phyloP scores from a whole-genome alignment of 2,797 vertebrate genomes.

The Gambelia wislizenii region DNA sequence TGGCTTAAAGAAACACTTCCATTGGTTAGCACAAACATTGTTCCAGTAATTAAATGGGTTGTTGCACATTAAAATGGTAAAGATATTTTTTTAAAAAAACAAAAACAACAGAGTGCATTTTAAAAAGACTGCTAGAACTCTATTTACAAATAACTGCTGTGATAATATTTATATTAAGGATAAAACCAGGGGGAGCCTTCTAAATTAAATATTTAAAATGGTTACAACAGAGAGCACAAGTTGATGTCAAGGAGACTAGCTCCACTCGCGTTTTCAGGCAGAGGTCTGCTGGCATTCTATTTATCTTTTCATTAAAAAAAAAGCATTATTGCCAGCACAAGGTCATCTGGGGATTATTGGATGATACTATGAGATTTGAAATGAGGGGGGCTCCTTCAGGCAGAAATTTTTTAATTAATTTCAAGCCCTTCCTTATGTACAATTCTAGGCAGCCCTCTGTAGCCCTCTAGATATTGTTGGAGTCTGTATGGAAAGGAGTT shows the following conservation, averaged over 20 bases:
- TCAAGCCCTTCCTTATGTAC: background rate
- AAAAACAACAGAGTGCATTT: background rate
- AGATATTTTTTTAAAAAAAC: too few species aligned
- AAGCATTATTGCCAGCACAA: background rate
- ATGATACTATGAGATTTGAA: too few species aligned
- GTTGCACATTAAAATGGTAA: slow-evolving; percentile 21
- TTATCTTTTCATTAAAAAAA: background rate
- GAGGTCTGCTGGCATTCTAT: background rate
- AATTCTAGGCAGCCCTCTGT: background rate
- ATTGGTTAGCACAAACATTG: slow-evolving; percentile 14
- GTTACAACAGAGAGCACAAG: background rate
- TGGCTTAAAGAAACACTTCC: background rate
- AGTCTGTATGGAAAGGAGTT: too few species aligned
- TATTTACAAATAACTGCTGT: background rate
- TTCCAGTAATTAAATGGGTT: background rate
- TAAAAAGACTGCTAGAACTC: background rate
- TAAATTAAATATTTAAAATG: slow-evolving; percentile 20
- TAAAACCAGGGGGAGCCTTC: slow-evolving; percentile 25
- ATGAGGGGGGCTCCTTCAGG: background rate
- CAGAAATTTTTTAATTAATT: background rate
- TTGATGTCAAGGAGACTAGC: slow-evolving; percentile 7
- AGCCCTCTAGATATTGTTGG: too few species aligned
- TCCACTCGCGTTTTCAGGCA: slow-evolving; percentile 3
- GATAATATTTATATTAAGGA: background rate
- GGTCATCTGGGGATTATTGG: background rate